These are phyloP conservation scores for Oplegnathus fasciatus DNA, from an alignment of 2,113 vertebrate species.

Conservation along the genomic window DNA sequence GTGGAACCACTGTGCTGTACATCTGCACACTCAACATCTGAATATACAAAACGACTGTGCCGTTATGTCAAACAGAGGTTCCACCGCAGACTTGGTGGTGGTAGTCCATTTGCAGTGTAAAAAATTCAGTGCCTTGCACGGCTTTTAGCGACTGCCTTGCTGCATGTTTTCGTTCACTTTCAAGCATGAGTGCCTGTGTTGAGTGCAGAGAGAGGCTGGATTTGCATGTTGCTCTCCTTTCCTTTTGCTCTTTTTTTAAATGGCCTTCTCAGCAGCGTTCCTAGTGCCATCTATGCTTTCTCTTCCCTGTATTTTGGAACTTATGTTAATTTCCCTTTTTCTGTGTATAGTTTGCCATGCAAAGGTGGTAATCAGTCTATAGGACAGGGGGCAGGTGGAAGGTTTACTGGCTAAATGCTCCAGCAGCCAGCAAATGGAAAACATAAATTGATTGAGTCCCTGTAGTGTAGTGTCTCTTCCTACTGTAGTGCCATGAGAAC, in stretches of 20 bases:
- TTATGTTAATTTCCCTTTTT: not conserved
- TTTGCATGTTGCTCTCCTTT: not conserved
- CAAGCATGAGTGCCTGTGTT: not conserved
- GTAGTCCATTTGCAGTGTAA: constrained; percentile 46
- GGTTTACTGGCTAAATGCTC: not conserved
- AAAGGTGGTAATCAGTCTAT: not conserved
- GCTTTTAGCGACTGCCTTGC: constrained; percentile 23
- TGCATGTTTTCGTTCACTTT: constrained; percentile 13
- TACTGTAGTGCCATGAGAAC: not conserved
- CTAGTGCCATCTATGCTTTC: not conserved
- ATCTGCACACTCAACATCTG: not conserved
- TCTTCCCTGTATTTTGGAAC: not conserved
- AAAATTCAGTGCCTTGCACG: constrained; percentile 45
- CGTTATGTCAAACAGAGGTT: constrained; percentile 35
- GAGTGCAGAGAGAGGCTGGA: not conserved
- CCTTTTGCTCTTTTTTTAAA: not conserved
- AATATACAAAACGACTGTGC: not conserved
- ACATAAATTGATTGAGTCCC: not conserved
- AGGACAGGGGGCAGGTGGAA: not conserved
- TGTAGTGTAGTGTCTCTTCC: not conserved
- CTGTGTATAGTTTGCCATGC: not conserved
- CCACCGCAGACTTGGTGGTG: not conserved
- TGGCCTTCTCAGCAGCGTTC: not conserved
- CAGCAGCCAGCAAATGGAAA: constrained; percentile 12
- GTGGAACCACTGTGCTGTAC: not conserved